These are phyloP conservation scores for Polypterus bichir DNA, from an alignment of 2,113 vertebrate genomes.

Conservation along the genomic window DNA sequence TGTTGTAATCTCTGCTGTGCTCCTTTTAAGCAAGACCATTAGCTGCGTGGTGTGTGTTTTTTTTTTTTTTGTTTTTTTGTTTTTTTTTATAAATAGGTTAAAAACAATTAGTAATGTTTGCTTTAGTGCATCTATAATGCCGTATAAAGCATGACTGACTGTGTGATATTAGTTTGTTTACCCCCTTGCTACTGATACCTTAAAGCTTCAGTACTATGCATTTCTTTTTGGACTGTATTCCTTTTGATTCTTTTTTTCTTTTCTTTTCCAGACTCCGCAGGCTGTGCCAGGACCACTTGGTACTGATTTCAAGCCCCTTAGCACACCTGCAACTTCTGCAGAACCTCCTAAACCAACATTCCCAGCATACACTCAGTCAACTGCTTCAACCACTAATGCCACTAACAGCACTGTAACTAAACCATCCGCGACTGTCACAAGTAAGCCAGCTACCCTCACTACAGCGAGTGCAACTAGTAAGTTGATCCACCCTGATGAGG, in stretches of 20 bases:
- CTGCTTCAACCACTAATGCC: slow-evolving; percentile 76
- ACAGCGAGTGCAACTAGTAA: slow-evolving; percentile 99
- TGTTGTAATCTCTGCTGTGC: slow-evolving; percentile 1
- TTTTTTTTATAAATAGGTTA: too few relatives aligned
- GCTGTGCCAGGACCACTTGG: slow-evolving; percentile 69
- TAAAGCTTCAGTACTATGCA: not conserved
- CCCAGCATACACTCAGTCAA: slow-evolving; percentile 92
- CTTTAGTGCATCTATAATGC: not conserved
- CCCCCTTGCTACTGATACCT: not conserved
- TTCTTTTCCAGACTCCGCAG: slow-evolving; percentile 71
- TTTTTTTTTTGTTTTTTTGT: too few relatives aligned
- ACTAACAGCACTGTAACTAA: slow-evolving; percentile 91
- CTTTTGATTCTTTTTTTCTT: slow-evolving; percentile 9
- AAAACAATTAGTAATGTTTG: not conserved
- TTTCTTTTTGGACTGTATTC: not conserved
- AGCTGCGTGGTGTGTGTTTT: not conserved
- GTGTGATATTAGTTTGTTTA: not conserved
- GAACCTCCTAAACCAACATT: slow-evolving; percentile 94
- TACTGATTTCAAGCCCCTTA: slow-evolving; percentile 78
- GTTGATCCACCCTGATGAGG: slow-evolving; percentile 99
- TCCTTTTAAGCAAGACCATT: not conserved
- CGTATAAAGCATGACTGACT: slow-evolving; percentile 1
- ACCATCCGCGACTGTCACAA: slow-evolving; percentile 82
- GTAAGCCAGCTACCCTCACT: slow-evolving; percentile 94
- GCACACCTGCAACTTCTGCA: slow-evolving; percentile 58